Base-by-base conservation (phyloP, 1,140 invertebrate genomes). In the Drosophila sp. region DNA sequence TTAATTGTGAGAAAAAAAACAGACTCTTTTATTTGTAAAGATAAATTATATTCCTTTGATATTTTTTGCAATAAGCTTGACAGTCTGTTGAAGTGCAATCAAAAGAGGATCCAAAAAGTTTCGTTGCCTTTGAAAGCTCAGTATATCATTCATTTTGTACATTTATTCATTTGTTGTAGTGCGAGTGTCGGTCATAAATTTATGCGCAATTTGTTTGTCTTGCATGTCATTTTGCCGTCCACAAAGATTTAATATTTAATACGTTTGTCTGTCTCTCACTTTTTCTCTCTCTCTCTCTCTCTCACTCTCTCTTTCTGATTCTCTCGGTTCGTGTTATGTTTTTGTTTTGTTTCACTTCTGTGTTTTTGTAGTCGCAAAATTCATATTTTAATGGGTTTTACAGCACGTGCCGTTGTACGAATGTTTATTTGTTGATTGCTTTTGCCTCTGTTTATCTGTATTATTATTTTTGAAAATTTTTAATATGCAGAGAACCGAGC, bases 221-320 rank as follows among this genome's bases (percentile, higher is more conserved):
- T 86, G 66, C 82, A 86, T 86, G 82, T 66, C 82, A 87, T 86
- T 89, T 86, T 78, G 76, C 45, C 77, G 80, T 86, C 75, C 82
- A 50, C 82, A 81, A 78, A 86, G 82, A 86, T 86, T 86, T 82
- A 65, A 67, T 82, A 72, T 62, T 82, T 76, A 72, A 82, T 78
- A 59, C 61, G 51, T 59, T 66, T 59, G 50, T 48, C n/a, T 57
- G 8, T 7, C 18, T 25, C 1, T 41, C n/a, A 8, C 38, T 36
- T 8, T 34, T n/a, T 9, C 9, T 9, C 0, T 38, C 45, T 16
- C 32, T 27, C 18, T 38, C 36, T 18, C 11, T 32, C 0, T 27
- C 32, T 45, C 27, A 7, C n/a, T 9, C 9, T 9, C 0, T 38
- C 45, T 16, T 18, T 27, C 18, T 38, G 27, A 13, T 8, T 32